phyloP scores from a whole-genome alignment of 2,888 invertebrate genomes.

The Allygus modestus region DNA sequence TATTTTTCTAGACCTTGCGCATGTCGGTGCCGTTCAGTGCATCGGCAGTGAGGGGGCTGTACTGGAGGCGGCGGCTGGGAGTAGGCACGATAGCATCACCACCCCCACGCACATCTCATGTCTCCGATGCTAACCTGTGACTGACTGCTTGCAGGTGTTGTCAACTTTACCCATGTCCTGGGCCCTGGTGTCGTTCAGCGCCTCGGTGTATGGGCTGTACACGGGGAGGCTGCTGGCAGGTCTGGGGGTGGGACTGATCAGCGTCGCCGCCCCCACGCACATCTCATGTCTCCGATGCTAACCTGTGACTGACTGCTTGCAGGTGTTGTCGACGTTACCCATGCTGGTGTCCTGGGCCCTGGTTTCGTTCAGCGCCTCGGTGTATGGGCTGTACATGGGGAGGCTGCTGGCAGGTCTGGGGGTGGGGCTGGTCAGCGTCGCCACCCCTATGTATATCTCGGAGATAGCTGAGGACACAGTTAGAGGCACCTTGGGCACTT shows the following conservation, averaged over 20 bases:
- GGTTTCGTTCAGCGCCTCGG: slow-evolving; percentile 64
- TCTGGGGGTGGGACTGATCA: slow-evolving; percentile 87
- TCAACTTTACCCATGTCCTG: slow-evolving; percentile 28
- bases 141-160: slow-evolving; percentile 18
- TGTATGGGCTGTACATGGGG: slow-evolving; percentile 81
- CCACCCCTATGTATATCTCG: slow-evolving; percentile 89
- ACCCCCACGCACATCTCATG: not conserved
- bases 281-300: slow-evolving; percentile 76
- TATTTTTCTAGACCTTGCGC: too few species aligned
- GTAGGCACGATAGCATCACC: not conserved
- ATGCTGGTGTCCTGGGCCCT: slow-evolving; percentile 43
- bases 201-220: slow-evolving; percentile 78
- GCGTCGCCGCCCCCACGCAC: slow-evolving; percentile 90
- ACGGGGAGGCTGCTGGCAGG: slow-evolving; percentile 85
- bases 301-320: not conserved
- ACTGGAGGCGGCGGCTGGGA: slow-evolving; percentile 72
- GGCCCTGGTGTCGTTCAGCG: slow-evolving; percentile 19
- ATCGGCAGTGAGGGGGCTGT: slow-evolving; percentile 77
- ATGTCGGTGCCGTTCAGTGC: not conserved
- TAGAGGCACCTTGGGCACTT: slow-evolving; percentile 90
- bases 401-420: slow-evolving; percentile 85
- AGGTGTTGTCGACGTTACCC: slow-evolving; percentile 48
- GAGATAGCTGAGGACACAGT: slow-evolving; percentile 92
- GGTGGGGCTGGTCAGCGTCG: slow-evolving; percentile 89
- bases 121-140: too few species aligned